These are phyloP conservation scores for Bovichtus variegatus DNA, from an alignment of 2,797 vertebrate genomes.

Conservation along the genomic window DNA sequence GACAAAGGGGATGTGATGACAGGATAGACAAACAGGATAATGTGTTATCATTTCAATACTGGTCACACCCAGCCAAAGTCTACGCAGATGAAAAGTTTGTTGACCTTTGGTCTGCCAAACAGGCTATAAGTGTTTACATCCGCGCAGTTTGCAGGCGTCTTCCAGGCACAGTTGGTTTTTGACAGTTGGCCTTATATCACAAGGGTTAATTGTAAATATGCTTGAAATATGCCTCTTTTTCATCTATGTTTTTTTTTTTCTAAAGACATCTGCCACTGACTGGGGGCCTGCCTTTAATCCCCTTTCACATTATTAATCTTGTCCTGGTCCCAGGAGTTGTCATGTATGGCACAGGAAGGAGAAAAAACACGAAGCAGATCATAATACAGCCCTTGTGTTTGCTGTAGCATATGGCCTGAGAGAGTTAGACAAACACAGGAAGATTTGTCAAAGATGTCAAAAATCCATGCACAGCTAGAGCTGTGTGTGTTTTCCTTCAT, in stretches of 20 bases:
- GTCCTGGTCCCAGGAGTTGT: conserved; percentile 82
- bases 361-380: conserved; percentile 81
- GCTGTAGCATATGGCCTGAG: conserved; percentile 80
- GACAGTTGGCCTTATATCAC: conserved; percentile 73
- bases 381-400: conserved; percentile 72
- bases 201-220: conserved; percentile 76
- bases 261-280: conserved; percentile 82
- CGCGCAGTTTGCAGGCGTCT: conserved; percentile 50
- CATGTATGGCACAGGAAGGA: conserved; percentile 77
- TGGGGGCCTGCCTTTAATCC: conserved; percentile 82
- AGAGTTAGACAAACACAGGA: conserved; percentile 78
- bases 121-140: conserved; percentile 50
- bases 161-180: conserved; percentile 53
- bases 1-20: conserved; percentile 32
- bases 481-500: conserved; percentile 55
- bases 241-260: conserved; percentile 48
- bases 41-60: conserved; percentile 46
- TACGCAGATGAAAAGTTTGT: conserved; percentile 46
- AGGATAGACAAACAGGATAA: conserved; percentile 48
- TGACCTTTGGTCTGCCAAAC: conserved; percentile 51
- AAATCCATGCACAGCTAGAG: conserved; percentile 67
- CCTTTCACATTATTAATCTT: conserved; percentile 85
- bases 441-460: conserved; percentile 82
- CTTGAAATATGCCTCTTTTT: conserved; percentile 70
- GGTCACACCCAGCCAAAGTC: conserved; percentile 64